Evolutionary conservation across 2,113 vertebrate species (phyloP), one percentile per base, ranked within the genome.

Genomic region (Cyanoramphus novaezelandiae): DNA sequence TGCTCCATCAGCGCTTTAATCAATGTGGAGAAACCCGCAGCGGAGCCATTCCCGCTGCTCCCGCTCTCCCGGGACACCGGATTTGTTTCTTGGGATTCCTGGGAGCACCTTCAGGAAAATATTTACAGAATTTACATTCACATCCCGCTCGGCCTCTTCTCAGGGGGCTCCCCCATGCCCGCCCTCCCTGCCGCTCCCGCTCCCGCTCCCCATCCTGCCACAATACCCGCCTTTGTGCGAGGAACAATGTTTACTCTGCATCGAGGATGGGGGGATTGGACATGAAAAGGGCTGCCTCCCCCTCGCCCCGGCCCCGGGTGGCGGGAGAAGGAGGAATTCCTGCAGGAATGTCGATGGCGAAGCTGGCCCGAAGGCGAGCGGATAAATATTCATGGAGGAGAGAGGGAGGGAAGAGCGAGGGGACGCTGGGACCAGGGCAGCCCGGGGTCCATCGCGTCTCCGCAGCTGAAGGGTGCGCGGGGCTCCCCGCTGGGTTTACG

Each of bases 51-150:
- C 90, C 62, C 1, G 0, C 67, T 93, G 6, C 77, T 50, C 33
- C 55, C 3, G 1, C 52, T 43, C 87, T 43, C 24, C 70, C 7
- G 4, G 75, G 95, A 94, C 95, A 96, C 89, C 81, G 68, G 85
- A 96, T 95, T 95, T 93, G 47, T 93, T 97, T 96, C 95, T 94
- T 92, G 94, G 96, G 96, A 95, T 97, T 96, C 94, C 68, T 31
- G 4, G 4, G 78, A 74, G 96, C 88, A 95, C 94, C 93, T 96
- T 86, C 95, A 97, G 96, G 96, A 97, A 97, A 97, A 97, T 97
- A 97, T 97, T 97, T 94, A 94, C 95, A 95, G 93, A 92, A 95
- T 97, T 97, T 95, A 95, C 83, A 97, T 97, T 97, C 97, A 95
- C 94, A 95, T 97, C 96, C 96, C 94, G 75, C 96, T 88, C 82